Evolutionary conservation across 2,113 vertebrate species (phyloP).

Genomic region (Neogale vison): DNA sequence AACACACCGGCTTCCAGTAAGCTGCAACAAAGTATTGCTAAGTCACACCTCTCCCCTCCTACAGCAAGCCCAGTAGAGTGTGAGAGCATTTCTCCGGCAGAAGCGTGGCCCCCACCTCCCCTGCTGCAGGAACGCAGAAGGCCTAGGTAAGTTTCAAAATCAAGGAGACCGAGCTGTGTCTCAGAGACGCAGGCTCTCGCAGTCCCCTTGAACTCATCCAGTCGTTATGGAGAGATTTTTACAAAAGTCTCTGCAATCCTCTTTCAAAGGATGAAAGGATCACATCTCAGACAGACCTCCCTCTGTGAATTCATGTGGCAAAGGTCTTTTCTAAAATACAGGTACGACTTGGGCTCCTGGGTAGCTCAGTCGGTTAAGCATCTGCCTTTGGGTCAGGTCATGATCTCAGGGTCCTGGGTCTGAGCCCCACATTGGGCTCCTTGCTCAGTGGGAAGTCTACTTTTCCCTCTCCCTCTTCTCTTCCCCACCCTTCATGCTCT

Average conservation of each 20-base stretch:
- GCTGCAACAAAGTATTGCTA: background rate
- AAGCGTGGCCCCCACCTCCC: background rate
- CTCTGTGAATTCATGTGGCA: background rate
- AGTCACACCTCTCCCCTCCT: background rate
- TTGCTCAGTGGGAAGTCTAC: too few relatives aligned
- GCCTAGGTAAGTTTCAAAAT: background rate
- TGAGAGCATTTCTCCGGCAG: background rate
- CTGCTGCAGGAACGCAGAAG: too few relatives aligned
- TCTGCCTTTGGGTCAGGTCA: background rate
- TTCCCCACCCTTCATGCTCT: too few relatives aligned
- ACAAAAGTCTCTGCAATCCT: background rate
- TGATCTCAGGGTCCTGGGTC: too few relatives aligned
- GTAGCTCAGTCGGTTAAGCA: background rate
- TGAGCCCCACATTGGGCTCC: background rate
- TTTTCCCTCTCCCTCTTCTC: too few relatives aligned
- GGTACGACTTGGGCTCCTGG: background rate
- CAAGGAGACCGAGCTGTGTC: background rate
- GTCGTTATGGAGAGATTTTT: background rate
- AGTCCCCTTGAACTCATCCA: fast-evolving
- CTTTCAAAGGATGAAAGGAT: background rate
- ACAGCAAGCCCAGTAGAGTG: background rate
- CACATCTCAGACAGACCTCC: background rate
- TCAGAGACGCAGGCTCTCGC: fast-evolving
- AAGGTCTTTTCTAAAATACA: background rate
- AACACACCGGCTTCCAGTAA: background rate